phyloP scores from a whole-genome alignment of 2,113 vertebrate species.

The Albula glossodonta region DNA sequence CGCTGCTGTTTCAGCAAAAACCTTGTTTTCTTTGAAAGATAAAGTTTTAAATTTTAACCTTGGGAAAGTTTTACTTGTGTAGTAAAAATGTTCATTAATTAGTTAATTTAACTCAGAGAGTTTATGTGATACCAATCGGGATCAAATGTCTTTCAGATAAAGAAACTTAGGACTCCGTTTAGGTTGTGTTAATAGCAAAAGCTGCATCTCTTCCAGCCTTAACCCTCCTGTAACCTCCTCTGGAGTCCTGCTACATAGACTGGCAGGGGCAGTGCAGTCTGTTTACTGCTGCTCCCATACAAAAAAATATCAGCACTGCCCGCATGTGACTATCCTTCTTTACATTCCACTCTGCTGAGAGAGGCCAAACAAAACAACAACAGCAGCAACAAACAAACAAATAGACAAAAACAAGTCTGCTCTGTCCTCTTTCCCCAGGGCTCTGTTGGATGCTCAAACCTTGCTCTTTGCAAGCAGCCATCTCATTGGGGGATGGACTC shows the following conservation, averaged over 20 bases:
- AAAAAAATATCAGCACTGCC: not conserved
- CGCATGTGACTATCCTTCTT: constrained; percentile 1
- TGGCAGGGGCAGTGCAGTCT: not conserved
- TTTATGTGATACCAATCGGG: no score
- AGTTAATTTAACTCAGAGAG: no score
- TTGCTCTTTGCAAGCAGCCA: not conserved
- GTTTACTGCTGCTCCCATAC: not conserved
- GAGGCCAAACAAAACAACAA: constrained; percentile 37
- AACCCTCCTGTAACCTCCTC: no score
- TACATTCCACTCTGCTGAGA: constrained; percentile 23
- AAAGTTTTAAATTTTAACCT: not conserved
- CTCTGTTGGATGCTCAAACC: constrained; percentile 11
- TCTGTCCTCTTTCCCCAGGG: constrained; percentile 31
- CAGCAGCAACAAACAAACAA: constrained; percentile 39
- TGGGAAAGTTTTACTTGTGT: no score
- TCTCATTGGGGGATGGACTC: not conserved
- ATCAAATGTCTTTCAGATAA: no score
- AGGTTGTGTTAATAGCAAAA: not conserved
- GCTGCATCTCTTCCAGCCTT: not conserved
- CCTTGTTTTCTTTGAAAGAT: not conserved
- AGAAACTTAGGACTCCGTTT: no score
- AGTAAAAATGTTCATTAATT: no score
- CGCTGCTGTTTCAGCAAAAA: not conserved
- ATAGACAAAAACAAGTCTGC: constrained; percentile 23
- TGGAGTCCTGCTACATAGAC: no score